Evolutionary conservation across 2,888 invertebrate genomes (phyloP).

Genomic region (Luffia ferchaultella): DNA sequence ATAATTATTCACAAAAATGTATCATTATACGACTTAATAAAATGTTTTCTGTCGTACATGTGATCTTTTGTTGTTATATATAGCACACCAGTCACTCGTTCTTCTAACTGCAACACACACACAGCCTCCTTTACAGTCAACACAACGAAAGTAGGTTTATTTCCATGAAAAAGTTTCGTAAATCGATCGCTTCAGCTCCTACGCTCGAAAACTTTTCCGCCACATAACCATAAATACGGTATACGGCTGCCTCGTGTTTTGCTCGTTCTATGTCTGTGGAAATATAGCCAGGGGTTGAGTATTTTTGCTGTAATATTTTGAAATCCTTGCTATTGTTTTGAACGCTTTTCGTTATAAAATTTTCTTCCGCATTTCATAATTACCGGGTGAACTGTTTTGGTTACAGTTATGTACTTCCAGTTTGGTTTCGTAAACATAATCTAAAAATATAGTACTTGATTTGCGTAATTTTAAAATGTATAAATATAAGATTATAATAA

Average conservation of each 20-base stretch:
- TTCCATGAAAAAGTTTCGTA: slow-evolving; percentile 69
- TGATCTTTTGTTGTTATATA: too few species aligned
- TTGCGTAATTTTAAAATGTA: too few species aligned
- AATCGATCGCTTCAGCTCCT: slow-evolving; percentile 66
- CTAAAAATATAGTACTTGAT: too few species aligned
- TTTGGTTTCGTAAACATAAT: too few species aligned
- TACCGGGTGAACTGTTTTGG: too few species aligned
- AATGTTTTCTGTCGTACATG: too few species aligned
- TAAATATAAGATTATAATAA: too few species aligned
- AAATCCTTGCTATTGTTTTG: slow-evolving; percentile 26
- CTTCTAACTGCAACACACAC: slow-evolving; percentile 28
- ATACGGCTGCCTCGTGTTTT: slow-evolving; percentile 41
- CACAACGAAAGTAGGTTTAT: slow-evolving; percentile 65
- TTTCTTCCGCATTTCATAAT: too few species aligned
- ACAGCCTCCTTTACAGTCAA: slow-evolving; percentile 30
- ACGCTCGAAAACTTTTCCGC: slow-evolving; percentile 60
- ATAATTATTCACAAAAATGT: too few species aligned
- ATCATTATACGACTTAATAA: too few species aligned
- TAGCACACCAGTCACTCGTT: background rate
- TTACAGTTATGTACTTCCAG: too few species aligned
- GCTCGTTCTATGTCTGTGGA: slow-evolving; percentile 34
- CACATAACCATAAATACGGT: slow-evolving; percentile 61
- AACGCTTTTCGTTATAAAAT: too few species aligned
- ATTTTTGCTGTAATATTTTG: slow-evolving; percentile 38
- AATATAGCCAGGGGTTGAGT: slow-evolving; percentile 22